Percentiles rank a stretch among this genome's conserved stretches.
These are phyloP conservation scores for Microplitis mediator DNA, from an alignment of 1,140 invertebrate genomes.

Conservation along the genomic window DNA sequence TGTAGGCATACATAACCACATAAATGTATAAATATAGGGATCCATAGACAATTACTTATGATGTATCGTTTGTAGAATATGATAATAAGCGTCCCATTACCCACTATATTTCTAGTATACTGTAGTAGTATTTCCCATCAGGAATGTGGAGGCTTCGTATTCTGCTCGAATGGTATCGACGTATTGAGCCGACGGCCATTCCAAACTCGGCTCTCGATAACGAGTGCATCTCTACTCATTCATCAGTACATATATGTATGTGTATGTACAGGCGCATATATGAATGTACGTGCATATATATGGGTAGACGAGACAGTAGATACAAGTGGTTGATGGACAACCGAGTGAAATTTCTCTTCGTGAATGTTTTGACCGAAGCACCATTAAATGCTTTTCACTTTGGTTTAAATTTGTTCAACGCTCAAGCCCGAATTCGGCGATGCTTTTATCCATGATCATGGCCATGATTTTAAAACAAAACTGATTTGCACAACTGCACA, in stretches of 20 bases:
- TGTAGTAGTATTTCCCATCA: slow-evolving; percentile 3
- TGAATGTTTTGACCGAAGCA: not conserved
- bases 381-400: not conserved
- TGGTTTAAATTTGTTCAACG: not conserved
- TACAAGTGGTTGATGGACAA: not conserved
- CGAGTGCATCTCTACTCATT: not conserved
- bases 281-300: too few species aligned
- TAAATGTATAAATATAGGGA: too few species aligned
- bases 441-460: not conserved
- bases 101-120: not conserved
- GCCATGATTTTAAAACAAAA: too few species aligned
- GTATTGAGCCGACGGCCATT: slow-evolving; percentile 1
- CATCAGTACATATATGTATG: not conserved
- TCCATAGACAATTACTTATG: not conserved
- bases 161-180: not conserved
- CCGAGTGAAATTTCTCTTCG: not conserved
- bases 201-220: slow-evolving; percentile 3
- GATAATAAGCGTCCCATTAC: slow-evolving; percentile 12
- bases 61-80: not conserved
- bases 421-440: not conserved
- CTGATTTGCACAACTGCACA: too few species aligned
- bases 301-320: not conserved
- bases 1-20: too few species aligned
- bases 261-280: not conserved
- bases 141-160: slow-evolving; percentile 4